Evolutionary conservation across 2,797 vertebrate genomes (phyloP), one percentile per base, ranked within the genome.

Genomic region (Lithobates pipiens): DNA sequence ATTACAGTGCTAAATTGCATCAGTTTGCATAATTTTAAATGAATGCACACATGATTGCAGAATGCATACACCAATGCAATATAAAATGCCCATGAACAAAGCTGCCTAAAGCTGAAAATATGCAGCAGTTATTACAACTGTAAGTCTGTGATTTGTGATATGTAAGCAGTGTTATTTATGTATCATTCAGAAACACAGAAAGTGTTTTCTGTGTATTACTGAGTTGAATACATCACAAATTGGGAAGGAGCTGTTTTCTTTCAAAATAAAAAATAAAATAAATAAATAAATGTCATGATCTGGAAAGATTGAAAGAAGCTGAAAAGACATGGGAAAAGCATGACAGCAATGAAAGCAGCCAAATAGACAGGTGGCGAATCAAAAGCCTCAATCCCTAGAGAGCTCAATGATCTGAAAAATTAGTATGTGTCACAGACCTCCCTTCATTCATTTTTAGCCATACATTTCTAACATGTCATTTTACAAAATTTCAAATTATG

Each of bases 381-480:
- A 79, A 86, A 76, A 86, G 76, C 74, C 39, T 83, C 69, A 78
- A 75, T 78, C 79, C 76, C 80, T 67, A 68, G 75, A 54, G 85
- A 86, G 85, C 39, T 86, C 76, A 86, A 39, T 86, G 80, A 83
- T 86, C 85, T 86, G 75, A 82, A 83, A 86, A 83, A 86, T 86
- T 83, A 72, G 80, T 86, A 86, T 78, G 69, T 83, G 85, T 83
- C 85, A 86, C 75, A 79, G 29, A 83, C 23, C 44, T 71, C 54
- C 77, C 82, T 83, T 78, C 68, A 86, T 54, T 86, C 50, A 77
- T 77, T 83, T 85, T 79, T 74, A 78, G 67, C 67, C 76, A 79
- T 78, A 73, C 42, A 82, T 72, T 82, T 74, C 80, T 83, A 83
- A 78, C 75, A 57, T 83, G 69, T 78, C 67, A 77, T 83, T 77